Evolutionary conservation across 1,140 invertebrate species (phyloP), one percentile per base, ranked within the genome.

Genomic region (Eufriesea mexicana): DNA sequence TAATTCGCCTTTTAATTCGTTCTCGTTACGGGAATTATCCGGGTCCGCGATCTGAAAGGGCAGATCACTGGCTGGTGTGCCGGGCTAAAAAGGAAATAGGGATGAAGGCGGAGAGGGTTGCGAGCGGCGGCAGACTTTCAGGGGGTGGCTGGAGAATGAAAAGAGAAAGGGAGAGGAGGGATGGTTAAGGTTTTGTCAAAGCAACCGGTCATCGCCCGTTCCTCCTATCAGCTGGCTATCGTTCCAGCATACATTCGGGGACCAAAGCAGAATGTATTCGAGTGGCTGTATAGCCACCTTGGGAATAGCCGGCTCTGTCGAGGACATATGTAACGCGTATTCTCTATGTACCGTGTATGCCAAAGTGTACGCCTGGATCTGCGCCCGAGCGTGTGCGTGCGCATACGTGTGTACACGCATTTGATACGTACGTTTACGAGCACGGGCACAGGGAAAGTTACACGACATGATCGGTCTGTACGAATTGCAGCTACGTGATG

Each of bases 1-100:
- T 89, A 91, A 89, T 89, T 87, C 87, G 84, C 84, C 84, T 90
- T 91, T 92, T 92, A 91, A 92, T 91, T 90, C 89, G 80, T 88
- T 84, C 83, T 91, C 89, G 92, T 92, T 91, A 89, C 89, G 88
- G 87, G 90, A 92, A 91, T 92, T 92, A 92, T 92, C 89, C 86
- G 79, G 83, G 86, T 85, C 68, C 47, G 74, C 83, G 85, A 88
- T 90, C 85, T 89, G 90, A 90, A 89, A 92, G 90, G 87, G 83
- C 85, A 86, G 84, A 80, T 85, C 78, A 84, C 59, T 45, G 79
- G 68, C 68, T 18, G 14, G 42, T 23, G n/a, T 45, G 51, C 18
- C 68, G 9, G 18, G 35, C 67, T 55, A 78, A 77, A 88, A 86
- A 81, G 79, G 72, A 84, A 68, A 84, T 20, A 66, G 55, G 57